Evolutionary conservation across 2,113 vertebrate species (phyloP), one percentile per base, ranked within the genome.

Genomic region (Clupea harengus): DNA sequence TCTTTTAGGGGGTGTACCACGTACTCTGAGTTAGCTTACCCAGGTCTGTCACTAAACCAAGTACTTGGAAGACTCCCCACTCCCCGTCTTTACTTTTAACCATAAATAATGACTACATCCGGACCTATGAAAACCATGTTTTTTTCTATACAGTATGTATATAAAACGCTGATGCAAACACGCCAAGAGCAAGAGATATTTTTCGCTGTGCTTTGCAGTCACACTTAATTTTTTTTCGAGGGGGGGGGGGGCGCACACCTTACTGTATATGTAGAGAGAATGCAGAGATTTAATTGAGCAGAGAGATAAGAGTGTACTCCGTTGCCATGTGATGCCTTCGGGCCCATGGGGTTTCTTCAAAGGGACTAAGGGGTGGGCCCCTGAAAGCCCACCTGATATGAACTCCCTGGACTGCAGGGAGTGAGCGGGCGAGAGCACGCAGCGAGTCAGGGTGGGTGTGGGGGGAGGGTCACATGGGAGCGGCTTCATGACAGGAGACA

Each of bases 401-500:
- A 93, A 95, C 92, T 92, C 92, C 90, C 92, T 89, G 92, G 90
- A 91, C 90, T 91, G 88, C 78, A 88, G 88, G 32, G 54, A 85
- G 46, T 47, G 32, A 72, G 64, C 39, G 25, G 2, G 25, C 3
- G 72, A 44, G 72, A 78, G 32, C 13, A 32, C 4, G 32, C 2
- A 78, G 72, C 72, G 5, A 78, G 72, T 0, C 25, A 10, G 72
- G 81, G 89, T 91, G 87, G 87, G 89, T 90, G 93, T 20, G 6
- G 18, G 32, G 28, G 72, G 90, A 88, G 89, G 91, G 89, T 93
- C 92, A 91, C 92, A 87, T 87, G 92, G 93, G 92, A 94, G 89
- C 22, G 0, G 50, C 89, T 91, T 91, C 92, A 89, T 92, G 93
- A 92, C 87, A 86, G 91, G 91, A 94, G 92, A 92, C 90, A 92